A percentile compares a stretch with the other conserved stretches of the same genome.
These are phyloP conservation scores for Eueides isabella DNA, from an alignment of 1,140 invertebrate species.

Conservation along the genomic window DNA sequence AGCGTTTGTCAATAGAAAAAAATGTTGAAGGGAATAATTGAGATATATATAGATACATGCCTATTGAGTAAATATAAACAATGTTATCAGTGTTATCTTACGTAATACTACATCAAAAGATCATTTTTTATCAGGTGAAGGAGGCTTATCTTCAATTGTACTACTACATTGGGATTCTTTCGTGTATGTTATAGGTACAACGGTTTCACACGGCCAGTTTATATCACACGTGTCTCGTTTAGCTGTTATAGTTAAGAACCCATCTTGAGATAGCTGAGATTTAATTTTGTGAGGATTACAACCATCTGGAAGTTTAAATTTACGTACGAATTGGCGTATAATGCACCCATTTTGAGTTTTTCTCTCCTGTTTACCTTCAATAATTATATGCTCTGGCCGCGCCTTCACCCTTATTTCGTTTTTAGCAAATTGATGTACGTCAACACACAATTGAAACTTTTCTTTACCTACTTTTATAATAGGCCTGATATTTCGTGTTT, in stretches of 20 bases:
- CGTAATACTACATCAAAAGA: background rate
- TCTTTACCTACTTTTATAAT: constrained; percentile 66
- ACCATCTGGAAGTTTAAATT: constrained; percentile 65
- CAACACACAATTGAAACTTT: constrained; percentile 60
- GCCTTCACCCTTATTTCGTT: constrained; percentile 73
- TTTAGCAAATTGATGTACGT: constrained; percentile 62
- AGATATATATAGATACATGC: background rate
- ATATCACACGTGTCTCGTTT: constrained; percentile 48
- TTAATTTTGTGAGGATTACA: constrained; percentile 55
- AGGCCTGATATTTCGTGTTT: constrained; percentile 52
- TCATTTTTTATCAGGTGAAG: constrained; percentile 10
- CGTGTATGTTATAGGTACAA: constrained; percentile 49
- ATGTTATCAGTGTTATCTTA: background rate
- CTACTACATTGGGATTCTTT: constrained; percentile 10
- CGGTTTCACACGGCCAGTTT: constrained; percentile 56
- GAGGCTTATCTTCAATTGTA: constrained; percentile 18
- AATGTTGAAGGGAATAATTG: background rate
- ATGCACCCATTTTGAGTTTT: constrained; percentile 55
- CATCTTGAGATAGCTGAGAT: constrained; percentile 57
- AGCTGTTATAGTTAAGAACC: constrained; percentile 63
- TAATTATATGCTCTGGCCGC: constrained; percentile 59
- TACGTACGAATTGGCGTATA: constrained; percentile 59
- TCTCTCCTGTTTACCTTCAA: constrained; percentile 72
- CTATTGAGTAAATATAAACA: background rate
- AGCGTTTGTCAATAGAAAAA: background rate